Base-by-base conservation (phyloP, 2,888 invertebrate genomes). In the Spodoptera littoralis region DNA sequence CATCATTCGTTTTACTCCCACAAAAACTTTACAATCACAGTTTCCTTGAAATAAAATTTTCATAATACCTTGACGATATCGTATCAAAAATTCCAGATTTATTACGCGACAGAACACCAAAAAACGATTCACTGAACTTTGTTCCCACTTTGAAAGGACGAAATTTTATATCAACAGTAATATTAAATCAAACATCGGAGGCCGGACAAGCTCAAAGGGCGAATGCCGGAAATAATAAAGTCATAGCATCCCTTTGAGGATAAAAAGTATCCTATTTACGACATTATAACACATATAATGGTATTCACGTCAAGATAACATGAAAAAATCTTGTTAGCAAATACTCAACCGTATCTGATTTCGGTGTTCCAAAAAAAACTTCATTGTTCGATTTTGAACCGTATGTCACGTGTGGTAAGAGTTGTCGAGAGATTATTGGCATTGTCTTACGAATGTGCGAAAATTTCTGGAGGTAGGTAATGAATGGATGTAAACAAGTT, bases 181-280 rank as follows among this genome's bases (percentile, higher is more conserved):
- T 63, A 68, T 66, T 73, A 71, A 72, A 68, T 69, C 71, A 70
- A 73, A 75, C 69, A 70, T 69, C 47, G 70, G 49, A 45, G 58
- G 60, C 58, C 66, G 67, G 70, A 72, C 65, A 55, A 62, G 69
- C 58, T 81, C 75, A 79, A 79, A 81, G 73, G 64, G 55, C 65
- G 63, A 65, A 65, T 67, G 27, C 77, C 81, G 80, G 80, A 80
- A 79, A 80, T 80, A 72, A 79, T 81, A 78, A 81, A 81, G 70
- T 67, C 70, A 62, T 70, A 72, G 75, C 65, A 73, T 81, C 64
- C 62, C 75, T 81, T 80, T 80, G 81, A 78, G 63, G 48, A 49
- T 53, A 62, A 71, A 58, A 72, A 73, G 77, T 73, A 79, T 79
- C 73, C 58, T 65, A 73, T 80, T 80, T 75, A 76, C 70, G 64